A percentile compares a stretch with the other conserved stretches of the same genome.
phyloP scores from a whole-genome alignment of 2,888 invertebrate genomes.

The Zonitis immaculata region DNA sequence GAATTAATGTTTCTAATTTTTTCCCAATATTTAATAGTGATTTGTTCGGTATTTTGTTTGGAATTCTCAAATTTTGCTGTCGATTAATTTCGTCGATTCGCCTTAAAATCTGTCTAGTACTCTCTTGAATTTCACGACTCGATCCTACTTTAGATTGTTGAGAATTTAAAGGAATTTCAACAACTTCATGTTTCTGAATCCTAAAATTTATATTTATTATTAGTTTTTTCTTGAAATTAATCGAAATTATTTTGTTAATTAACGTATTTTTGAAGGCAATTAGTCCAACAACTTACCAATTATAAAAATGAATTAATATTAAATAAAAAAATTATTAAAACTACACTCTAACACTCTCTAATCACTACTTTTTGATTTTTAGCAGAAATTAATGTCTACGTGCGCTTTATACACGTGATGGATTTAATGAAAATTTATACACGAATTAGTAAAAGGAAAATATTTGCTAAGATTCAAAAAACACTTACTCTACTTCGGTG shows the following conservation, averaged over 20 bases:
- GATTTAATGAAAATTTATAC: slow-evolving; percentile 7
- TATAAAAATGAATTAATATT: too few species aligned
- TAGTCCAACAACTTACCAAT: slow-evolving; percentile 29
- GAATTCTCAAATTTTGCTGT: slow-evolving; percentile 42
- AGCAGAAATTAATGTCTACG: slow-evolving; percentile 3
- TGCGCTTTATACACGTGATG: not conserved
- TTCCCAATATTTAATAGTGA: too few species aligned
- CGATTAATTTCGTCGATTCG: slow-evolving; percentile 56
- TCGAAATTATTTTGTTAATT: too few species aligned
- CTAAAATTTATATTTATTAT: slow-evolving; percentile 33
- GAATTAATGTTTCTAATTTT: too few species aligned
- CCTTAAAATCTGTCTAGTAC: slow-evolving; percentile 51
- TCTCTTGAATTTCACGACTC: slow-evolving; percentile 24
- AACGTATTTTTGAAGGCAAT: slow-evolving; percentile 20
- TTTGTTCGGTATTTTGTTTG: not conserved
- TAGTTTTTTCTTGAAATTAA: too few species aligned
- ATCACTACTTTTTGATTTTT: not conserved
- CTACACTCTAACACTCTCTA: slow-evolving; percentile 32
- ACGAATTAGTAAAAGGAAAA: slow-evolving; percentile 15
- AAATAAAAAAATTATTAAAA: too few species aligned
- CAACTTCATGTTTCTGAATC: slow-evolving; percentile 33
- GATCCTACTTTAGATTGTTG: slow-evolving; percentile 6
- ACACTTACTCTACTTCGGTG: slow-evolving; percentile 32
- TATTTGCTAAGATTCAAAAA: too few species aligned
- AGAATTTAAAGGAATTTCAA: slow-evolving; percentile 22